Evolutionary conservation across 1,140 invertebrate genomes (phyloP).

Genomic region (Proctacanthus coquilletti): DNA sequence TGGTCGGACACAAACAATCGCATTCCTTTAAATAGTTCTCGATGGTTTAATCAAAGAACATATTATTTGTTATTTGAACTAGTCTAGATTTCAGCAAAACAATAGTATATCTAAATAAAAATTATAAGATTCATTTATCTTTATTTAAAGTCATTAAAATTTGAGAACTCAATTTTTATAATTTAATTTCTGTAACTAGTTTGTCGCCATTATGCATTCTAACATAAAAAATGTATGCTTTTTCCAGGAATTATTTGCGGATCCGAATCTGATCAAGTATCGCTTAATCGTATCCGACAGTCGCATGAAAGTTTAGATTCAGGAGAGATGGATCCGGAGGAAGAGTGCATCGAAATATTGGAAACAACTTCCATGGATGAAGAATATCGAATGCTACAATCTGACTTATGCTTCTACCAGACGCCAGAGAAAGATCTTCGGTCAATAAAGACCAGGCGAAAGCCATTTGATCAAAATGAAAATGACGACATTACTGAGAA

Average conservation of each 20-base stretch:
- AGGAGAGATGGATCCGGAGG: conserved; percentile 42
- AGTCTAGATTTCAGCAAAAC: too few relatives aligned
- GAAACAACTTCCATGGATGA: conserved; percentile 29
- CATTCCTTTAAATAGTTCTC: too few relatives aligned
- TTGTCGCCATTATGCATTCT: background rate
- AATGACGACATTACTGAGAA: conserved; percentile 6
- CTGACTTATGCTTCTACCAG: conserved; percentile 21
- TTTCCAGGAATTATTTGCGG: conserved; percentile 51
- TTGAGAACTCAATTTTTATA: too few relatives aligned
- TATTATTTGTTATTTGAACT: too few relatives aligned
- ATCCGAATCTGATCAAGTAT: conserved; percentile 40
- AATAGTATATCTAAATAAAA: conserved; percentile 1
- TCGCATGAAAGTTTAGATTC: conserved; percentile 56
- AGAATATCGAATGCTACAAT: conserved; percentile 22
- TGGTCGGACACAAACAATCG: too few relatives aligned
- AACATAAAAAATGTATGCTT: too few relatives aligned
- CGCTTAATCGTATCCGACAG: conserved; percentile 30
- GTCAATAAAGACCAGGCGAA: conserved; percentile 21
- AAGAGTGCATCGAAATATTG: conserved; percentile 31
- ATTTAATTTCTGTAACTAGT: conserved; percentile 4
- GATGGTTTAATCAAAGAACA: too few relatives aligned
- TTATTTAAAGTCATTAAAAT: too few relatives aligned
- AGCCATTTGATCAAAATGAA: conserved; percentile 10
- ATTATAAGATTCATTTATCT: background rate
- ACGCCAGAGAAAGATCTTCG: conserved; percentile 17